Conservation (phyloP, 1,140 invertebrate genomes). For the Coelopa frigida region DNA sequence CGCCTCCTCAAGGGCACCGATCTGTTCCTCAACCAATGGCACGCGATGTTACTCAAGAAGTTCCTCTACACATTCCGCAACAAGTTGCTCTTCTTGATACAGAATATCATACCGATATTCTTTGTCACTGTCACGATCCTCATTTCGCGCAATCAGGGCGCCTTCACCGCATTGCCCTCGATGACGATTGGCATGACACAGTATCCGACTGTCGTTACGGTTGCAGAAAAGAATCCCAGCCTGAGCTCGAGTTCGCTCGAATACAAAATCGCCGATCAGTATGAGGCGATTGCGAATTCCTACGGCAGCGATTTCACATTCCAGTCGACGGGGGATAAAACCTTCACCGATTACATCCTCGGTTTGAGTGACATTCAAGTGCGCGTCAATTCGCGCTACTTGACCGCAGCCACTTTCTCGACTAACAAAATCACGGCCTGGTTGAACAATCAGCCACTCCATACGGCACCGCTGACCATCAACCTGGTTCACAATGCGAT, state of each 20-base stretch:
- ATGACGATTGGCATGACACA: slow-evolving; percentile 25
- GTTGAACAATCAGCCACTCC: slow-evolving; percentile 62
- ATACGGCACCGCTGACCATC: slow-evolving; percentile 59
- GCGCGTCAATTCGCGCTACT: slow-evolving; percentile 27
- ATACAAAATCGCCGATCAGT: slow-evolving; percentile 14
- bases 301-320: slow-evolving; percentile 18
- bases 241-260: not conserved
- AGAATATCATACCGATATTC: slow-evolving; percentile 53
- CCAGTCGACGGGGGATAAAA: not conserved
- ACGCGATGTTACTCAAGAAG: slow-evolving; percentile 58
- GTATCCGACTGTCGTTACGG: slow-evolving; percentile 24
- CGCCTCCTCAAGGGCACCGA: slow-evolving; percentile 21
- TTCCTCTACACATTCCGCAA: slow-evolving; percentile 50
- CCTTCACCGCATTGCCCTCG: slow-evolving; percentile 16
- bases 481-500: slow-evolving; percentile 57
- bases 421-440: slow-evolving; percentile 47
- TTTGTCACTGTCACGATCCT: slow-evolving; percentile 54
- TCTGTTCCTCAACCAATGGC: slow-evolving; percentile 49
- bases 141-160: slow-evolving; percentile 30
- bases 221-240: slow-evolving; percentile 18
- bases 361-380: slow-evolving; percentile 23
- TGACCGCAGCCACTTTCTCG: slow-evolving; percentile 41
- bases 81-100: slow-evolving; percentile 50
- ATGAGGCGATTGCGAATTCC: slow-evolving; percentile 19
- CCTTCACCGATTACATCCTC: slow-evolving; percentile 22